Conservation (phyloP, 1,140 invertebrate genomes). For the Belonocnema kinseyi region DNA sequence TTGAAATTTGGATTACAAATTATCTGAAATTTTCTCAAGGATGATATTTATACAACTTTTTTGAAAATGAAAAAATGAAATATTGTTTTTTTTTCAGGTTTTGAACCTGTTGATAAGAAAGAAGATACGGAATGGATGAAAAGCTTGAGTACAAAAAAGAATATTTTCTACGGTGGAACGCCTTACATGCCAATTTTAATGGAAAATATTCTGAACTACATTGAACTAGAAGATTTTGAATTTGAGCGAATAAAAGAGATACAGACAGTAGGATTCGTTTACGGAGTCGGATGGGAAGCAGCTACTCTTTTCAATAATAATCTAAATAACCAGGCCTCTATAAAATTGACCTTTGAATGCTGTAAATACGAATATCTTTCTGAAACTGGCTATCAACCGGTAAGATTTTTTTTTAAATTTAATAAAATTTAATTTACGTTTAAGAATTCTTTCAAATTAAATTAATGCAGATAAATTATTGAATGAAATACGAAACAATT, state of each 20-base stretch:
- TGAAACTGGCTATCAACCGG: background rate
- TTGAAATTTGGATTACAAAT: too few relatives aligned
- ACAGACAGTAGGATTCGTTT: slow-evolving; percentile 16
- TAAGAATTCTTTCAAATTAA: background rate
- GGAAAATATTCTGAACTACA: slow-evolving; percentile 6
- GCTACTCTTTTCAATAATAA: background rate
- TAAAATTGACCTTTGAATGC: background rate
- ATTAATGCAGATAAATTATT: too few relatives aligned
- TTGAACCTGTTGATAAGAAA: background rate
- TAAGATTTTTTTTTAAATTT: background rate
- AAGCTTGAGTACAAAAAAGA: background rate
- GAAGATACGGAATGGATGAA: slow-evolving; percentile 5
- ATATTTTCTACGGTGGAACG: background rate
- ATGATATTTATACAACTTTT: too few relatives aligned
- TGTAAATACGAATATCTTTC: background rate
- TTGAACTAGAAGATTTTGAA: slow-evolving; percentile 8
- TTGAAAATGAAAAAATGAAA: too few relatives aligned
- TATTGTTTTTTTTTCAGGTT: background rate
- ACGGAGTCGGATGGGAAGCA: background rate
- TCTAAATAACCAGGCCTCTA: background rate
- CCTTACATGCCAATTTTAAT: slow-evolving; percentile 19
- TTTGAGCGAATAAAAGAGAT: slow-evolving; percentile 16
- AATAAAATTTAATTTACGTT: too few relatives aligned
- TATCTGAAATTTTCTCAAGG: too few relatives aligned
- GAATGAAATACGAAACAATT: too few relatives aligned